Evolutionary conservation across 2,113 vertebrate species (phyloP), one percentile per base, ranked within the genome.

Genomic region (Ranitomeya imitator): DNA sequence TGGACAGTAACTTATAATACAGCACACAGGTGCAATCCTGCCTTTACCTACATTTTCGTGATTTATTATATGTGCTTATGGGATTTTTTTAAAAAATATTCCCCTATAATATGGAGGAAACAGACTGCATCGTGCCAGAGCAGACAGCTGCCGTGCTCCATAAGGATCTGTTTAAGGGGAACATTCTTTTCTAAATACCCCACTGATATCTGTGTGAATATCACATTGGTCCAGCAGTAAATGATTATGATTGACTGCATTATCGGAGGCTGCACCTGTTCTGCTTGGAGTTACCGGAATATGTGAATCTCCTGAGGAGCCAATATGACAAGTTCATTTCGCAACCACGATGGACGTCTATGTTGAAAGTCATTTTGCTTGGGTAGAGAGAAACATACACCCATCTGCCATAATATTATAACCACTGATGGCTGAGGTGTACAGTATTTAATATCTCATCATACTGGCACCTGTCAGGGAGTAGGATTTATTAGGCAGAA

Each of bases 171-270:
- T 69, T 86, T 86, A 78, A 78, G 80, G 85, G 77, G 51, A 86
- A 54, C 60, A 79, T 67, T 69, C 60, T 69, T 86, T 52, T 45
- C 4, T 79, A 86, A 86, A 86, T 80, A 63, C 77, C 85, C 85
- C 57, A 78, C 85, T 86, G 76, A 79, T 86, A 79, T 77, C 73
- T 77, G 71, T 78, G 21, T 76, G 85, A 86, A 78, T 61, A 23
- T 86, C 85, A 79, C 85, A 11, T 57, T 11, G 69, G 85, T 86
- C 57, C 73, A 86, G 73, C 74, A 77, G 59, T 77, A 86, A 86
- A 67, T 86, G 45, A 86, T 86, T 67, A 69, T 67, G 85, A 86
- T 86, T 86, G 74, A 86, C 14, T 79, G 85, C 37, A 85, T 55
- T 67, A 78, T 69, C 61, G 14, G 61, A 67, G 31, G 14, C 51